Evolutionary conservation across 2,888 invertebrate species (phyloP), one percentile per base, ranked within the genome.

Genomic region (Phortica magna): DNA sequence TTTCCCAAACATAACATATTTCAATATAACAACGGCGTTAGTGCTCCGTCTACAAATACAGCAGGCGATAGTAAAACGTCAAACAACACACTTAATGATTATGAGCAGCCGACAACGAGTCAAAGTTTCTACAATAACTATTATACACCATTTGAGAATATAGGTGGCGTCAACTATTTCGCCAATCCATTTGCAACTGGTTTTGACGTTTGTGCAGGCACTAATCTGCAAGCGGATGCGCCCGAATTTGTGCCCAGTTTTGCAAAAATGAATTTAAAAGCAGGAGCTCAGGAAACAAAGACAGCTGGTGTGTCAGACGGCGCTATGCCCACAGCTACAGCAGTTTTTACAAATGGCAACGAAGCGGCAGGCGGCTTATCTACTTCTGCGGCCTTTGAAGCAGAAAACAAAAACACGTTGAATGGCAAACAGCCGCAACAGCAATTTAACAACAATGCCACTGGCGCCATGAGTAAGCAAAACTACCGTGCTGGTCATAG

Each of bases 191-290:
- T 89, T 84, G 88, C 85, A 7, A 83, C 81, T n/a, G 83, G 84
- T 39, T 89, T 89, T 59, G 85, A 89, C 79, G 87, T 90, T 55
- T 84, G 80, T 73, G 73, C 81, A 2, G 22, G 19, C 65, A 91
- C 92, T 12, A 91, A 89, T 78, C 83, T 92, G 71, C 88, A 91
- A 76, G 88, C 90, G 2, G 85, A 85, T 2, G 92, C 92, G 0
- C 90, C 91, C 3, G 92, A 92, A 82, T 92, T 92, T 80, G 86
- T 92, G 77, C 92, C 92, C 7, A 87, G 84, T 73, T 89, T 91
- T 78, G 87, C 88, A 64, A 90, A 89, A 77, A 82, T 91, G 14
- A 88, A 74, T 73, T 55, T 85, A 0, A 61, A 75, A 41, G 10
- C 78, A 10, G 55, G 0, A 17, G 7, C 14, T 55, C 10, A 55